phyloP scores from a whole-genome alignment of 2,797 vertebrate species.

The Hafferia zeledoni region DNA sequence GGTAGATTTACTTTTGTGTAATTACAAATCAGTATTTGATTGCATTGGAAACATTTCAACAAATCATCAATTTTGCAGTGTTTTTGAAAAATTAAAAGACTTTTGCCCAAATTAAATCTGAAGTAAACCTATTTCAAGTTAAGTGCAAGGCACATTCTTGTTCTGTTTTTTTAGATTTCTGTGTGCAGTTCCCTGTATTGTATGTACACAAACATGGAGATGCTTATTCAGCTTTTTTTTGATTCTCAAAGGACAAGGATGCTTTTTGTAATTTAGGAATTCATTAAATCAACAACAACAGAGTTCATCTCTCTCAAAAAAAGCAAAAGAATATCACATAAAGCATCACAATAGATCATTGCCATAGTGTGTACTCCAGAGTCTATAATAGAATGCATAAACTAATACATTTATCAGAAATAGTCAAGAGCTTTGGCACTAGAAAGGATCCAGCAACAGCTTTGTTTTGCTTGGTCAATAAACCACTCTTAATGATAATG shows the following conservation, averaged over 20 bases:
- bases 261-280: neutral
- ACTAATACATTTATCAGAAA: neutral
- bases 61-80: neutral
- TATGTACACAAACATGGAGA: rapidly evolving
- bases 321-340: neutral
- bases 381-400: neutral
- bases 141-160: neutral
- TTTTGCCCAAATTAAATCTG: neutral
- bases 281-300: neutral
- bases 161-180: neutral
- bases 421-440: neutral
- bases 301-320: neutral
- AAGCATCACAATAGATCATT: neutral
- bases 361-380: rapidly evolving
- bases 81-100: neutral
- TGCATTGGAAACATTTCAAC: neutral
- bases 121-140: neutral
- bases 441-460: neutral
- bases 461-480: slow-evolving; percentile 48
- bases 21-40: neutral
- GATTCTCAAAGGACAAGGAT: neutral
- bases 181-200: neutral
- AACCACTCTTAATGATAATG: slow-evolving; percentile 40
- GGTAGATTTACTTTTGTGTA: neutral
- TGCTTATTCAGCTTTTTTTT: neutral